These are phyloP conservation scores for Halictus ligatus DNA, from an alignment of 2,888 invertebrate species.

Conservation along the genomic window DNA sequence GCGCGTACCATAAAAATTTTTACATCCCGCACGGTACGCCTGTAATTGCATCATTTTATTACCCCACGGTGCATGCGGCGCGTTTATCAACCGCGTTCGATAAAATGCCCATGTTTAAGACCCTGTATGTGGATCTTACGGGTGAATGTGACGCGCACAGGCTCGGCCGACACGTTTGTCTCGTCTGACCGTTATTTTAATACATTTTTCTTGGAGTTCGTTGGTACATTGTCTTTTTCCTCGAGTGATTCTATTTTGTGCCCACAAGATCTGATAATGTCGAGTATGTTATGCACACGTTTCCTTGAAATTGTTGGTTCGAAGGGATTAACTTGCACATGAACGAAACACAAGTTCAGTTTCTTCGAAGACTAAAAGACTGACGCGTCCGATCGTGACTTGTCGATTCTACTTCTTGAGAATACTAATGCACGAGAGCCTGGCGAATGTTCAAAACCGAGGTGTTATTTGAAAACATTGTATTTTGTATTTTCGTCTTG, in stretches of 20 bases:
- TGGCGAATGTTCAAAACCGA: neutral
- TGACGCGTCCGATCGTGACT: too few species aligned
- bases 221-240: neutral
- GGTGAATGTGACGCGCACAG: too few species aligned
- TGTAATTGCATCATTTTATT: slow-evolving; percentile 7
- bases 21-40: neutral
- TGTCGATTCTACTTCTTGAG: too few species aligned
- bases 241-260: neutral
- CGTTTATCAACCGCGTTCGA: neutral
- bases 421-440: too few species aligned
- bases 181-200: neutral
- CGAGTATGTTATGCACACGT: neutral
- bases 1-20: neutral
- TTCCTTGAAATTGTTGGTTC: too few species aligned
- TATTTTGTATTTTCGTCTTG: neutral
- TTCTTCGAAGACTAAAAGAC: neutral
- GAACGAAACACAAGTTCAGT: neutral
- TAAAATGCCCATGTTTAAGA: neutral
- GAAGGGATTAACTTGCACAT: neutral
- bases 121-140: neutral
- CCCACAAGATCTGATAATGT: neutral
- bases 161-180: neutral
- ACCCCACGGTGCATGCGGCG: neutral
- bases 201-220: neutral
- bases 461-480: neutral